Evolutionary conservation across 2,113 vertebrate species (phyloP).

Genomic region (Candoia aspera): DNA sequence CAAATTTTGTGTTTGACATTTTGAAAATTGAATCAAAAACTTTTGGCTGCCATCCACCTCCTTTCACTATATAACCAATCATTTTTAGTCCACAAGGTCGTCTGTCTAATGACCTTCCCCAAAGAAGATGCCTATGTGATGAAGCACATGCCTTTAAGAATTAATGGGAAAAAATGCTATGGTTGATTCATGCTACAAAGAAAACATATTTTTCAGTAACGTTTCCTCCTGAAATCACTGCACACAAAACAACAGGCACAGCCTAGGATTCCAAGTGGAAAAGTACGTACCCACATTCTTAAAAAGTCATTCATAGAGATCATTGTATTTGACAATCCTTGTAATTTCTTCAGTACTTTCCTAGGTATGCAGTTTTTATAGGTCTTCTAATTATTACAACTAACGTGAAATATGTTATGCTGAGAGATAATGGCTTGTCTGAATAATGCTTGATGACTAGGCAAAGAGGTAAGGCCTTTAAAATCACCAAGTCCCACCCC

Average conservation of each 20-base stretch:
- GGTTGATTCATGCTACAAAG: neutral
- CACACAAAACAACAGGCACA: neutral
- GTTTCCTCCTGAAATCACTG: neutral
- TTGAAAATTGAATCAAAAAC: neutral
- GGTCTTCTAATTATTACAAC: neutral
- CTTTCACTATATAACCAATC: slow-evolving; percentile 2
- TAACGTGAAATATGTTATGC: neutral
- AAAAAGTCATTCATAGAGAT: neutral
- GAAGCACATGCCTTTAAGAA: neutral
- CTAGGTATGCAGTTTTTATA: neutral
- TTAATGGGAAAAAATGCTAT: neutral
- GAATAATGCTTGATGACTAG: neutral
- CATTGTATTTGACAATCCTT: neutral
- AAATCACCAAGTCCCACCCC: neutral
- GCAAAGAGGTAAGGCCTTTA: neutral
- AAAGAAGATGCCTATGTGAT: neutral
- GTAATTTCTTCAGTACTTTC: neutral
- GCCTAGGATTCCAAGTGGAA: neutral
- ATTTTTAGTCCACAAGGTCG: neutral
- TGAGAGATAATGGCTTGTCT: neutral
- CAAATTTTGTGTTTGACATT: neutral
- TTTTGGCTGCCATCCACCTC: neutral
- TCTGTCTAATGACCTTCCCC: neutral
- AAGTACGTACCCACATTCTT: neutral
- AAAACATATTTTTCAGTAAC: neutral